phyloP scores from a whole-genome alignment of 2,888 invertebrate genomes.

The Chymomyza procnemis region DNA sequence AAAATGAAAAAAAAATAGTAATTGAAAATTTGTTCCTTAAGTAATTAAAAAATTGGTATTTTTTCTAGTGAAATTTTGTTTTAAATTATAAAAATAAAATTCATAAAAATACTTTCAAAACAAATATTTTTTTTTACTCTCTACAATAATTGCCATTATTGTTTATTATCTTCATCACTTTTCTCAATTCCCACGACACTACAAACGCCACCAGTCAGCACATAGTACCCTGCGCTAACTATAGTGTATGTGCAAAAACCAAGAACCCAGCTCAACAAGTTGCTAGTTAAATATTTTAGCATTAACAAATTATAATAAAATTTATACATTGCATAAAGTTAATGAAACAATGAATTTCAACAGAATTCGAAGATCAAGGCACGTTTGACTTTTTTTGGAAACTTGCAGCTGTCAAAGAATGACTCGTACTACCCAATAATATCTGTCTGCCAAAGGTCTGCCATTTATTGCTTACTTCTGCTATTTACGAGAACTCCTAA shows the following conservation, averaged over 20 bases:
- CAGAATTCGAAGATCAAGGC: not conserved
- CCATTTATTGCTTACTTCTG: not conserved
- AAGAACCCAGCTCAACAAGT: not conserved
- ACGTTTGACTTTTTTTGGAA: not conserved
- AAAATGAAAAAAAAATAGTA: no score
- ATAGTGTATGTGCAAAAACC: not conserved
- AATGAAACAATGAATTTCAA: not conserved
- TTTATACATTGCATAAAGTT: not conserved
- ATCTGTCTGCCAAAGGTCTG: not conserved
- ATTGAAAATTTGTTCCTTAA: no score
- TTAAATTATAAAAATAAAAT: no score
- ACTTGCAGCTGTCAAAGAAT: not conserved
- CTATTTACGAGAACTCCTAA: not conserved
- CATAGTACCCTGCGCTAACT: not conserved
- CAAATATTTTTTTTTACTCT: no score
- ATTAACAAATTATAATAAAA: not conserved
- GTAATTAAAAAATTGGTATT: no score
- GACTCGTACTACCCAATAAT: not conserved
- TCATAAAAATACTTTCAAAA: no score
- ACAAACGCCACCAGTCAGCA: not conserved
- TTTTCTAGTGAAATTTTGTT: no score
- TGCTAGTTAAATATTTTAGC: not conserved
- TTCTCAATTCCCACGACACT: not conserved
- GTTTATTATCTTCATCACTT: no score
- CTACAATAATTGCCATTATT: no score